Evolutionary conservation across 1,140 invertebrate genomes (phyloP), one percentile per base, ranked within the genome.

Genomic region (Grapholita molesta): DNA sequence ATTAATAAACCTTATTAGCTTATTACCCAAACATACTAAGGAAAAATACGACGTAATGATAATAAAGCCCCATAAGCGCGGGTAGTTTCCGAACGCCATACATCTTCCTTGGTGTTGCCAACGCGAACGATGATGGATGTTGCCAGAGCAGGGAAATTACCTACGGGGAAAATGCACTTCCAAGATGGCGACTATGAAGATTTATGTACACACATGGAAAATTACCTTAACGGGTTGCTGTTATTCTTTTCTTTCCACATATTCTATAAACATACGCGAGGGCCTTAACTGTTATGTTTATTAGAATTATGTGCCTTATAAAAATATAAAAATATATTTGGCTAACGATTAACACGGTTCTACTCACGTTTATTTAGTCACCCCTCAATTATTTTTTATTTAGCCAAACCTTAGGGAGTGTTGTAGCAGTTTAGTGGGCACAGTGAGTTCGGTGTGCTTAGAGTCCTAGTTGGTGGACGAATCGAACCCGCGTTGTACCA

Each of bases 111-210:
- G 66, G 66, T 70, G 70, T 68, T 75, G 68, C 70, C 68, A 75
- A 28, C 35, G 21, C 24, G 70, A 75, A 77, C 70, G 71, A 72
- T 77, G 71, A 77, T 75, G 75, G 75, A 77, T 77, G 76, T 75
- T 75, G 71, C 73, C 70, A 70, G 67, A 57, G 68, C 68, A 57
- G 65, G 57, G 70, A 72, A 75, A 75, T 75, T 75, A 74, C 70
- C 69, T 68, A 67, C 74, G 69, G 64, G 53, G 70, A 68, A 76
- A 76, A 76, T 76, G 72, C 76, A 78, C 69, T 78, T 74, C 64
- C 67, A 74, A 74, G 76, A 76, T 74, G 76, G 68, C 67, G 67
- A 8, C 42, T 70, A 70, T 75, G 73, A 76, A 76, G 76, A 78
- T 78, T 78, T 76, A 78, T 78, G 57, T 64, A 42, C 64, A 64